Evolutionary conservation across 2,113 vertebrate species (phyloP).

Genomic region (Clarias gariepinus): DNA sequence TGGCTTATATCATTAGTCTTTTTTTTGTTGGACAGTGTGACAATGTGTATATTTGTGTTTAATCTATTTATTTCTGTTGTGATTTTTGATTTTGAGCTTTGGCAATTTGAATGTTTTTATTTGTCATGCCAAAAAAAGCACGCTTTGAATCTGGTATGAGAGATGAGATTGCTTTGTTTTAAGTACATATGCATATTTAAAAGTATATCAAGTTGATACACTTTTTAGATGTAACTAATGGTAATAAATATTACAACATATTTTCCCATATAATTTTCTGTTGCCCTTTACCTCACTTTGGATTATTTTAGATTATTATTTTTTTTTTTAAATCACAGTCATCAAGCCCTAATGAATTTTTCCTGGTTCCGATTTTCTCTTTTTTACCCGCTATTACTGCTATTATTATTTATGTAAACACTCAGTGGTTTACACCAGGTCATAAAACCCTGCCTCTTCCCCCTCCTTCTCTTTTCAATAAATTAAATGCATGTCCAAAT

Average conservation of each 20-base stretch:
- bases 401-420: constrained; percentile 48
- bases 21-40: too few relatives aligned
- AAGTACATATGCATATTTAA: too few relatives aligned
- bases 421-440: constrained; percentile 38
- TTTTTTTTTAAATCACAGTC: constrained; percentile 50
- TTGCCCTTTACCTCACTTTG: constrained; percentile 29
- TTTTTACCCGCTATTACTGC: constrained; percentile 60
- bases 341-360: constrained; percentile 35
- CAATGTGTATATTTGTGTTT: too few relatives aligned
- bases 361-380: constrained; percentile 38
- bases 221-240: too few relatives aligned
- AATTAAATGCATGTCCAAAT: constrained; percentile 72
- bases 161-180: too few relatives aligned
- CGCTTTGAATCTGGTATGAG: too few relatives aligned
- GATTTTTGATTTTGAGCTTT: too few relatives aligned
- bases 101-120: too few relatives aligned
- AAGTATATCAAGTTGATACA: too few relatives aligned
- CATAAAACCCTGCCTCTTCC: constrained; percentile 53
- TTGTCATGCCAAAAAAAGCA: too few relatives aligned
- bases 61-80: too few relatives aligned
- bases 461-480: constrained; percentile 61
- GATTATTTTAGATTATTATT: constrained; percentile 19
- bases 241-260: constrained; percentile 15
- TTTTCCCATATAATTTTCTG: constrained; percentile 22
- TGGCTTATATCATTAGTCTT: too few relatives aligned